Base-by-base conservation (phyloP, 64 coral and sea anemone genomes). In the Exaiptasia diaphana region DNA sequence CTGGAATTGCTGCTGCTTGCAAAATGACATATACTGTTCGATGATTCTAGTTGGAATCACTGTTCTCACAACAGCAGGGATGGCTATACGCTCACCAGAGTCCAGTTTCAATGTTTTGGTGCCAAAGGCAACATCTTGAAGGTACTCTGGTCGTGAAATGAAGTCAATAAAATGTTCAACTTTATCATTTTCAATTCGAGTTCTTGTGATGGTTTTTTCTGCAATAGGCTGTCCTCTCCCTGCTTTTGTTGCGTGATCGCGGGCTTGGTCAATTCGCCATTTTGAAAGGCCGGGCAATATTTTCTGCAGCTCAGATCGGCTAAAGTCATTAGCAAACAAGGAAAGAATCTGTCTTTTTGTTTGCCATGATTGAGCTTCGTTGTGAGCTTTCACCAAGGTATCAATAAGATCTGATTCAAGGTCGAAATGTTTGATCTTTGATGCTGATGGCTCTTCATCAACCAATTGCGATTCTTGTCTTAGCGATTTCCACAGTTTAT, bases 131-230 rank as follows among this genome's bases (percentile, higher is more conserved):
- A 90, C 88, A 74, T 90, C 88, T 83, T 90, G 87, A 45, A 83
- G 44, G 64, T 71, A 90, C 38, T 45, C 44, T 24, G 88, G 88
- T 42, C 79, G 20, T 30, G 72, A 67, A 12, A 91, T 78, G 39
- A 91, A 91, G 34, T 85, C 80, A 31, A 84, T 24, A 49, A 91
- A 91, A 78, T 91, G 88, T 2, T 91, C 88, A 21, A 84, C 39
- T 36, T 77, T 87, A 25, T 20, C 55, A 4, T 18, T 29, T 42
- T 76, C 44, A 4, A 87, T 41, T 39, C 64, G 20, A 18, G 64
- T 31, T 68, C 64, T 68, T 18, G 18, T 20, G 18, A 68, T 35
- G 14, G 20, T 22, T 31, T 32, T 68, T 17, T 32, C 23, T 5
- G 20, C 5, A 68, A 68, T 29, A 35, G 64, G 29, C 37, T 68